A percentile compares a stretch with the other conserved stretches of the same genome.
Conservation (phyloP, 1,140 invertebrate species). For the Dendroctonus ponderosae region DNA sequence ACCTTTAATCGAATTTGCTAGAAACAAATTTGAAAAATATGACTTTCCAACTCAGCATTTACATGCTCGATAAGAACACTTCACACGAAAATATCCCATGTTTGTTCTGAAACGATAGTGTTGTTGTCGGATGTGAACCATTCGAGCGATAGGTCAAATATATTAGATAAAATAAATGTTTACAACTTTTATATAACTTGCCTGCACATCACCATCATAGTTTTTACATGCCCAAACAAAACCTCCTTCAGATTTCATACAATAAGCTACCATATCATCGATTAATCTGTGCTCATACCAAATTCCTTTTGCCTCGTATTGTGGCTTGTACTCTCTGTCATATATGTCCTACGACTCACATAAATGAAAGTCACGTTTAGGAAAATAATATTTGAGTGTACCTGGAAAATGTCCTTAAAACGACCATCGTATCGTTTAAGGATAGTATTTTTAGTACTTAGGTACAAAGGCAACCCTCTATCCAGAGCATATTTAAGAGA, state of each 20-base stretch:
- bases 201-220: slow-evolving; percentile 98
- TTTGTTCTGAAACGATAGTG: background rate
- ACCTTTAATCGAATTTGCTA: no score
- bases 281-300: slow-evolving; percentile 98
- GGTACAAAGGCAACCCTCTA: slow-evolving; percentile 85
- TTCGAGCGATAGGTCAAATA: background rate
- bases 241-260: slow-evolving; percentile 96
- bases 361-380: background rate
- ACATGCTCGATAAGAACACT: no score
- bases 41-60: no score
- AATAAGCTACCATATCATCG: slow-evolving; percentile 99
- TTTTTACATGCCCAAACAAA: slow-evolving; percentile 99
- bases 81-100: no score
- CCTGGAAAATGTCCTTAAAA: slow-evolving; percentile 98
- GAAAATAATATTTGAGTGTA: background rate
- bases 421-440: slow-evolving; percentile 97
- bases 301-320: slow-evolving; percentile 82
- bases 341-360: slow-evolving; percentile 74
- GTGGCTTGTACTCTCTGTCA: slow-evolving; percentile 80
- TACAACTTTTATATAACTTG: slow-evolving; percentile 1
- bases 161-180: no score
- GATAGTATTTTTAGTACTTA: slow-evolving; percentile 99
- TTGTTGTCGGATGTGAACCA: background rate
- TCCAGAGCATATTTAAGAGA: slow-evolving; percentile 89
- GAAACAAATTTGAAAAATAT: no score